phyloP scores from a whole-genome alignment of 2,888 invertebrate genomes.

The Caenorhabditis sp. region DNA sequence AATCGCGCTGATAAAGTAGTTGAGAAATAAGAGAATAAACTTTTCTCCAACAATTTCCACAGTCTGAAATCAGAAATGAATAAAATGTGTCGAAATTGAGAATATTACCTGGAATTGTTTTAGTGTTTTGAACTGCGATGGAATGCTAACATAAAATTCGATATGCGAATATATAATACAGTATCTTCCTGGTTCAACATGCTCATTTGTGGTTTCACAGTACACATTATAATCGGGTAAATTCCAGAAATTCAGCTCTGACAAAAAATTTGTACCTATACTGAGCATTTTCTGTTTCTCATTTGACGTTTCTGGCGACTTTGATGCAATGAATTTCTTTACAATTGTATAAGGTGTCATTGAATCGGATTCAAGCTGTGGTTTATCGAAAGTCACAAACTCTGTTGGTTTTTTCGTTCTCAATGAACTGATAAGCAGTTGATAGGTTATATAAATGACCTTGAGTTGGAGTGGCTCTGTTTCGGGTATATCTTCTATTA shows the following conservation, averaged over 20 bases:
- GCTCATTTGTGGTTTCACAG: neutral
- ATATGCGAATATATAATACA: neutral
- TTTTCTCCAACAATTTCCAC: neutral
- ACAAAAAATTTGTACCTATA: conserved; percentile 20
- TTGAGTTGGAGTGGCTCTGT: conserved; percentile 29
- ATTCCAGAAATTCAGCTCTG: conserved; percentile 37
- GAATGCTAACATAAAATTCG: neutral
- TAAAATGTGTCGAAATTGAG: too few species aligned
- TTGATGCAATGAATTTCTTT: conserved; percentile 11
- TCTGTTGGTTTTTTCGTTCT: conserved; percentile 18
- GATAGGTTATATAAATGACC: conserved; percentile 33
- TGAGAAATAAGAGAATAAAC: neutral
- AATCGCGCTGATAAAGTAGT: neutral
- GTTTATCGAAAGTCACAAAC: conserved; percentile 33
- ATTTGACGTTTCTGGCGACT: neutral
- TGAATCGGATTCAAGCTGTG: conserved; percentile 24
- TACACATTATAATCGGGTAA: conserved; percentile 9
- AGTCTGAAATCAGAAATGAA: too few species aligned
- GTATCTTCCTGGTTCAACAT: neutral
- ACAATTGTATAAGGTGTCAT: conserved; percentile 15
- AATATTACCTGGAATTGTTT: neutral
- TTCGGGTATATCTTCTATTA: conserved; percentile 14
- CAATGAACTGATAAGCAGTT: conserved; percentile 31
- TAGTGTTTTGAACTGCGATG: neutral
- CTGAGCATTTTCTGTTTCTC: conserved; percentile 28